Evolutionary conservation across 2,888 invertebrate genomes (phyloP).

Genomic region (Lycocerus yunnanus): DNA sequence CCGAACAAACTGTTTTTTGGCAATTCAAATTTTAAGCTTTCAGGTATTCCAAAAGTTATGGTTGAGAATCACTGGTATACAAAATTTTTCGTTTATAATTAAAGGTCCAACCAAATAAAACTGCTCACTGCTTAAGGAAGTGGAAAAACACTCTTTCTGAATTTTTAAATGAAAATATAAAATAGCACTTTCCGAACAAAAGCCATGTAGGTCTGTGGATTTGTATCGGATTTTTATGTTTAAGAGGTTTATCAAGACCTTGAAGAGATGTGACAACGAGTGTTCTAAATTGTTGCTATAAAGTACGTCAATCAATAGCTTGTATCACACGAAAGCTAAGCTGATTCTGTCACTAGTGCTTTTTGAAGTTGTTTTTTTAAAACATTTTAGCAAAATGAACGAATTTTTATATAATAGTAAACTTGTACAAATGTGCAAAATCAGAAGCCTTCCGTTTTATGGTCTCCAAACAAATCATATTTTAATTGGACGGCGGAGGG

Average conservation of each 20-base stretch:
- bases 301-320: neutral
- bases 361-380: neutral
- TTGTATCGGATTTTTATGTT: conserved; percentile 4
- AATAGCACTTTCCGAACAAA: neutral
- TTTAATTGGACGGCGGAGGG: too few species aligned
- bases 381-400: neutral
- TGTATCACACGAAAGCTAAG: neutral
- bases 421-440: too few species aligned
- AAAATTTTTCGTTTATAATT: neutral
- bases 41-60: too few species aligned
- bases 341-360: neutral
- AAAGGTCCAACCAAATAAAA: neutral
- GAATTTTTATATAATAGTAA: neutral
- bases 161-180: neutral
- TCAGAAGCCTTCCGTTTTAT: too few species aligned
- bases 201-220: neutral
- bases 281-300: conserved; percentile 3
- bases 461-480: too few species aligned
- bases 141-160: neutral
- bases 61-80: too few species aligned
- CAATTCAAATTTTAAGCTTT: too few species aligned
- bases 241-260: conserved; percentile 4
- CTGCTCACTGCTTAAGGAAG: too few species aligned
- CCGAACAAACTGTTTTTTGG: too few species aligned
- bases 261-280: conserved; percentile 4